Conservation (phyloP, 2,113 vertebrate genomes). For the Hypanus sabinus region DNA sequence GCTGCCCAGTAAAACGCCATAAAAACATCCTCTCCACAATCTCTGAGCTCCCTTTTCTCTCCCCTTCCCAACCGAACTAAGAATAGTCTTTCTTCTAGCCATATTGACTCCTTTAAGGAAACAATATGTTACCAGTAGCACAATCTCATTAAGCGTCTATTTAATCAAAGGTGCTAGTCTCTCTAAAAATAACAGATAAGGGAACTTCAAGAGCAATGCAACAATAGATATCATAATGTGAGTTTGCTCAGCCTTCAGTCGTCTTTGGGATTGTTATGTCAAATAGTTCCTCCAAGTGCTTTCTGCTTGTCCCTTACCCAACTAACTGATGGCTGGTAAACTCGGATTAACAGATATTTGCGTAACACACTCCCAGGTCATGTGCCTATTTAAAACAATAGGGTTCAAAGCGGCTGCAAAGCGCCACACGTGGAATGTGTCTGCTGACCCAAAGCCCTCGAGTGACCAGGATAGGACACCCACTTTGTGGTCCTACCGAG, state of each 20-base stretch:
- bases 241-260: neutral
- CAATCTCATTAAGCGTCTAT: neutral
- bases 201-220: too few relatives aligned
- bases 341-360: neutral
- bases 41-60: neutral
- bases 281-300: neutral
- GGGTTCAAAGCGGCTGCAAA: neutral
- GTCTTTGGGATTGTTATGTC: neutral
- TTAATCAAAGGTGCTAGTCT: neutral
- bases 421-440: neutral
- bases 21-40: neutral
- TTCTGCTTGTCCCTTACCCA: neutral
- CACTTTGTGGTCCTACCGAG: neutral
- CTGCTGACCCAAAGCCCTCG: neutral
- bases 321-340: neutral
- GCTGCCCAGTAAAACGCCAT: neutral
- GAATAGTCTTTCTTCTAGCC: neutral
- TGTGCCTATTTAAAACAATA: constrained; percentile 33
- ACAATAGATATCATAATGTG: neutral
- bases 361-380: neutral
- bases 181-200: neutral
- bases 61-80: neutral
- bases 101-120: neutral
- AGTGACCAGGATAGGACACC: neutral
- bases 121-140: too few relatives aligned